phyloP scores from a whole-genome alignment of 2,888 invertebrate genomes.

The Athetis lepigone region DNA sequence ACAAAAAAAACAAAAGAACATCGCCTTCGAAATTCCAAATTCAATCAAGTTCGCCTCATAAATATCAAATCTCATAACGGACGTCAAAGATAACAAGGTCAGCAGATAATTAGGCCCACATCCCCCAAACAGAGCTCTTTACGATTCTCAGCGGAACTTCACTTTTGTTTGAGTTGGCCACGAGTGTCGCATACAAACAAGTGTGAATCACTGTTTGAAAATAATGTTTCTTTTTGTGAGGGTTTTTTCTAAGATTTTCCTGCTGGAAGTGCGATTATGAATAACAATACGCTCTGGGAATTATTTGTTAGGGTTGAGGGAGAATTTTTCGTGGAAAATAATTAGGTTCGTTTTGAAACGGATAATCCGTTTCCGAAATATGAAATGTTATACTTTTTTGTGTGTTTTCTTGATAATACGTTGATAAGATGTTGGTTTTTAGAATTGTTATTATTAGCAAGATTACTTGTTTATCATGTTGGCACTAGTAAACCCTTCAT shows the following conservation, averaged over 20 bases:
- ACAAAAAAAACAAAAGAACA: constrained; percentile 23
- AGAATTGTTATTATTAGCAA: too few relatives aligned
- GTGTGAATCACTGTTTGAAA: constrained; percentile 52
- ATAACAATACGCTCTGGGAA: constrained; percentile 31
- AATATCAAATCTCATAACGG: constrained; percentile 48
- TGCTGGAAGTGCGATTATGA: constrained; percentile 40
- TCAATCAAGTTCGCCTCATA: constrained; percentile 35
- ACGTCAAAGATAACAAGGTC: constrained; percentile 45
- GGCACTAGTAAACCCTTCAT: too few relatives aligned
- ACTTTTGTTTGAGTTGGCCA: constrained; percentile 59
- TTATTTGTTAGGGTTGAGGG: constrained; percentile 19
- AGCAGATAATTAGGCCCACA: constrained; percentile 50
- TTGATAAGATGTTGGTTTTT: too few relatives aligned
- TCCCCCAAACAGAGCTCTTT: constrained; percentile 40
- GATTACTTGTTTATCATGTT: too few relatives aligned
- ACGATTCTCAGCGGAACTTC: constrained; percentile 55
- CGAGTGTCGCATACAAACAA: constrained; percentile 62
- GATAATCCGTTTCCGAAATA: too few relatives aligned
- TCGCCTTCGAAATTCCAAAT: constrained; percentile 12
- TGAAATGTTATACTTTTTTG: neutral
- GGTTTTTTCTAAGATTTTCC: constrained; percentile 22
- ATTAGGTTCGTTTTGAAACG: neutral
- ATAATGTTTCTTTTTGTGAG: constrained; percentile 53
- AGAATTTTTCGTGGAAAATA: neutral
- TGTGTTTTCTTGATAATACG: neutral